Conservation (phyloP, 1,140 invertebrate genomes). For the Colletes gigas region DNA sequence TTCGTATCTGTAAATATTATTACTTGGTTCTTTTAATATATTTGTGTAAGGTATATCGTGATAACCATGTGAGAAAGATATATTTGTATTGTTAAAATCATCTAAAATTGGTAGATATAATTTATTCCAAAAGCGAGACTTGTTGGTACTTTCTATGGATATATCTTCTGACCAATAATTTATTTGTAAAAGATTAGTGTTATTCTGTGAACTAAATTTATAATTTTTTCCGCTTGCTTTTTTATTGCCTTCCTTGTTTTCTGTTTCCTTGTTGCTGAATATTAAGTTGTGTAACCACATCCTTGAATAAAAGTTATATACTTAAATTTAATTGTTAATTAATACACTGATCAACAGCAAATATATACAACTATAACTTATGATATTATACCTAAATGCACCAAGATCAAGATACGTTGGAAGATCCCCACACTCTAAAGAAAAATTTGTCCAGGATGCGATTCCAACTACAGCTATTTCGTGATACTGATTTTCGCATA, state of each 20-base stretch:
- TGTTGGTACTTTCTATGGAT: not conserved
- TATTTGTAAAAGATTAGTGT: slow-evolving; percentile 5
- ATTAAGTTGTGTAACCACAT: slow-evolving; percentile 25
- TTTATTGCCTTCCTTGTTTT: not conserved
- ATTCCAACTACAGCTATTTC: slow-evolving; percentile 58
- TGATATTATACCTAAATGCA: slow-evolving; percentile 48
- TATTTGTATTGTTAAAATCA: not conserved
- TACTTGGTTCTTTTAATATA: slow-evolving; percentile 7
- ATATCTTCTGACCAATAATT: not conserved
- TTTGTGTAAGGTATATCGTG: not conserved
- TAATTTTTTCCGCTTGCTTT: not conserved
- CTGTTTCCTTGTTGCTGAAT: not conserved
- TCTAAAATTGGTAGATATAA: not conserved
- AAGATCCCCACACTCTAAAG: slow-evolving; percentile 56
- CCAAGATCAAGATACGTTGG: slow-evolving; percentile 56
- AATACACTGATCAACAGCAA: not conserved
- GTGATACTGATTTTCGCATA: slow-evolving; percentile 57
- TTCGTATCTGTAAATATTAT: slow-evolving; percentile 9
- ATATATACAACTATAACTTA: not conserved
- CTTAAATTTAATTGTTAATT: not conserved
- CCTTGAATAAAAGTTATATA: not conserved
- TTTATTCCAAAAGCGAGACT: not conserved
- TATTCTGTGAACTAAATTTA: not conserved
- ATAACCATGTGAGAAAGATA: not conserved
- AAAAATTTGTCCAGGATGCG: slow-evolving; percentile 65